Base-by-base conservation (phyloP, 2,113 vertebrate genomes). In the Morone chrysops region DNA sequence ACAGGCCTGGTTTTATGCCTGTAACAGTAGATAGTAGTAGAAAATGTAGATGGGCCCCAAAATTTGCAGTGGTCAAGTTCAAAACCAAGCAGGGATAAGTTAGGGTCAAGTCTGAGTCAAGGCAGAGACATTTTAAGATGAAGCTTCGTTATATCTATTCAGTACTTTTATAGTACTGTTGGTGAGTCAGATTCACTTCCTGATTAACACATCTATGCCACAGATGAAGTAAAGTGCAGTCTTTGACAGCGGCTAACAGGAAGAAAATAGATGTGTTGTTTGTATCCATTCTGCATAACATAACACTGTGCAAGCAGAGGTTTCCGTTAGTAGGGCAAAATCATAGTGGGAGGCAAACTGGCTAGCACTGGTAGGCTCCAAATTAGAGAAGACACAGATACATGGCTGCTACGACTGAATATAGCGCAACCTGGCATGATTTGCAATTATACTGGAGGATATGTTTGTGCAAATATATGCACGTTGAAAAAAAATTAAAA, bases 331-430 rank as follows among this genome's bases (percentile, higher is more conserved):
- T 14, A 20, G 43, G 54, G n/a, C 63, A 47, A 62, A 43, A 25
- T 41, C 43, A 54, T 45, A 79, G 81, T 72, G 61, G 74, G 81
- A 66, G 59, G 72, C 51, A 51, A 45, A 67, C 48, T 70, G 66
- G 12, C 59, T 22, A n/a, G 5, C 38, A 17, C 22, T 72, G 81
- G 36, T 36, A 3, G 43, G 60, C 66, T 48, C 25, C 40, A 63
- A 48, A 70, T 47, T n/a, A 40, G 59, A 25, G 50, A 54, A 47
- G 45, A 45, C 14, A 47, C 57, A 9, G 62, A 61, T 40, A 47
- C 65, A 62, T 6, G 45, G 16, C 60, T 65, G 51, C 53, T 5
- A n/a, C 13, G 67, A 70, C 11, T 36, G 14, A 69, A 59, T 20
- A n/a, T 45, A 68, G 11, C 14, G 31, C 11, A 50, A 13, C 18